These are phyloP conservation scores for Clangula hyemalis DNA, from an alignment of 2,797 vertebrate species.

Conservation along the genomic window DNA sequence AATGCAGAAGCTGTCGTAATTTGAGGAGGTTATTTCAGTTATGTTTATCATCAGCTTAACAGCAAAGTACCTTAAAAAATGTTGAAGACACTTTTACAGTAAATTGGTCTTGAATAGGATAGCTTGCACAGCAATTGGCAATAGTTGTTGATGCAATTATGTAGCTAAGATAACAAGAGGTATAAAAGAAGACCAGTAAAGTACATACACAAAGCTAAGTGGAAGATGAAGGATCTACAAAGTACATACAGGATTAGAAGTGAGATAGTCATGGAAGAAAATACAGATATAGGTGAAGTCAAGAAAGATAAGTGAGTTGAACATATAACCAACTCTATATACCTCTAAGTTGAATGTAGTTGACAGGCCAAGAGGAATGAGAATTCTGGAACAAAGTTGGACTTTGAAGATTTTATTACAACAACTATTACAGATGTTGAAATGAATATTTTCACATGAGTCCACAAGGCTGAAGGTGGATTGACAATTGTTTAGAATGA, in stretches of 20 bases:
- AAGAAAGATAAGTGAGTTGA: background rate
- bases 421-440: background rate
- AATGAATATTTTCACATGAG: background rate
- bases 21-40: background rate
- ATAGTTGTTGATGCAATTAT: background rate
- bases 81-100: background rate
- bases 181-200: background rate
- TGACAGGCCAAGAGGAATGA: background rate
- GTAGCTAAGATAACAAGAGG: background rate
- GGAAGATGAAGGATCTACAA: background rate
- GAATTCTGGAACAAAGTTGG: background rate
- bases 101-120: background rate
- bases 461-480: background rate
- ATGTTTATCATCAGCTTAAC: background rate
- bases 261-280: background rate
- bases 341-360: background rate
- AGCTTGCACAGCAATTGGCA: background rate
- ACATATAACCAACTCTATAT: background rate
- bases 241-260: background rate
- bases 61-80: fast-evolving
- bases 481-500: background rate
- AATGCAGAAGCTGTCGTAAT: background rate
- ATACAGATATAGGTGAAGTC: background rate
- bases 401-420: background rate
- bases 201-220: background rate